phyloP scores from a whole-genome alignment of 1,140 invertebrate genomes.

The Ceratina calcarata region DNA sequence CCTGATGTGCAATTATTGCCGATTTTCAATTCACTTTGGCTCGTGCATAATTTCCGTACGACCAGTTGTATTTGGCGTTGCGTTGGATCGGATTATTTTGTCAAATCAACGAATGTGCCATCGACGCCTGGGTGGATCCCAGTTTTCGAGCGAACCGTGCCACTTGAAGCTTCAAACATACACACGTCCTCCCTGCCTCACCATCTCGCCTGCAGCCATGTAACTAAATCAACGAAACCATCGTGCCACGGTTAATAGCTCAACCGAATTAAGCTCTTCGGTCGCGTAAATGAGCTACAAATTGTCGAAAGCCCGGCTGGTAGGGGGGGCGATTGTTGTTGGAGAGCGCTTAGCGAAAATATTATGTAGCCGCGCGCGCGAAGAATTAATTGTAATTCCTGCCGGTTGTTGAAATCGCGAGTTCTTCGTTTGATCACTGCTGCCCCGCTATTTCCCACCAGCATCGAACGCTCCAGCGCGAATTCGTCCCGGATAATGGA shows the following conservation, averaged over 20 bases:
- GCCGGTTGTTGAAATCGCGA: background rate
- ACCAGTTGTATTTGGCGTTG: background rate
- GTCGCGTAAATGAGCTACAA: conserved; percentile 40
- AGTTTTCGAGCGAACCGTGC: conserved; percentile 3
- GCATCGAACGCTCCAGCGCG: background rate
- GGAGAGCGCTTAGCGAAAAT: conserved; percentile 13
- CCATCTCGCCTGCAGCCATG: background rate
- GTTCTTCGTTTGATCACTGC: background rate
- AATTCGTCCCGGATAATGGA: conserved; percentile 1
- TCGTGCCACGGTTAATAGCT: conserved; percentile 30
- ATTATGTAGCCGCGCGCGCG: conserved; percentile 5
- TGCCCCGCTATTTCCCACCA: background rate
- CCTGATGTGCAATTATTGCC: background rate
- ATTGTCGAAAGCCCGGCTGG: conserved; percentile 6
- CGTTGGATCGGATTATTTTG: conserved; percentile 29
- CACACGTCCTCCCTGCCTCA: background rate
- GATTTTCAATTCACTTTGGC: background rate
- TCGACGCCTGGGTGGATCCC: background rate
- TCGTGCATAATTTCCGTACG: background rate
- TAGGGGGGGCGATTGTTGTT: background rate
- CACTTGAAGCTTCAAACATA: conserved; percentile 10
- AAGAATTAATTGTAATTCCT: conserved; percentile 20
- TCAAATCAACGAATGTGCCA: conserved; percentile 7
- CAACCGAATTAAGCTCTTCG: conserved; percentile 31
- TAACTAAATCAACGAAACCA: conserved; percentile 43